Conservation (phyloP, 2,888 invertebrate genomes). For the Pimpla rufipes region DNA sequence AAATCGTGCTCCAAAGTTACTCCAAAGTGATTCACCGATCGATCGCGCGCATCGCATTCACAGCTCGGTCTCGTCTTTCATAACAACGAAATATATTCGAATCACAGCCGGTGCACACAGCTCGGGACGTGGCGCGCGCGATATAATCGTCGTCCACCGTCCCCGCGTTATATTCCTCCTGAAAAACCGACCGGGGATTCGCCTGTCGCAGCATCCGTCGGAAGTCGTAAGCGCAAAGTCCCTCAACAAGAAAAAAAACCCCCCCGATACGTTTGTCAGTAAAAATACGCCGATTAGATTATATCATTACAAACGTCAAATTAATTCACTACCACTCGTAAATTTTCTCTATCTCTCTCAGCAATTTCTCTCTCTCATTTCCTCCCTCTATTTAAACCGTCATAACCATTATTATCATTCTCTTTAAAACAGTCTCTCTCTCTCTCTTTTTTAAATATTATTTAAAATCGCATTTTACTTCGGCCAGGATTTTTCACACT, state of each 20-base stretch:
- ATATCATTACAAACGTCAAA: no score
- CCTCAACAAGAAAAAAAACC: constrained; percentile 1
- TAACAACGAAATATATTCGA: constrained; percentile 33
- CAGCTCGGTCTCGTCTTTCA: constrained; percentile 23
- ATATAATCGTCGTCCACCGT: constrained; percentile 16
- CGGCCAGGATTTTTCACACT: not conserved
- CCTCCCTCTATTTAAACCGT: not conserved
- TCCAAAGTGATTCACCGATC: not conserved
- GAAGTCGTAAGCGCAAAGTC: not conserved
- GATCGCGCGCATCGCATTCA: constrained; percentile 20
- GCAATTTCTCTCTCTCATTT: constrained; percentile 5
- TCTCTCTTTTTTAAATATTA: no score
- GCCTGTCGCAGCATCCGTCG: constrained; percentile 29
- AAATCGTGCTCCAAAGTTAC: not conserved
- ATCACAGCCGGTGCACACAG: constrained; percentile 32
- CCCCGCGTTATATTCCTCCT: not conserved
- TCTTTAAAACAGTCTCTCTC: constrained; percentile 4
- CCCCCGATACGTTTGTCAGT: not conserved
- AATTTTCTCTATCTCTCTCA: constrained; percentile 12
- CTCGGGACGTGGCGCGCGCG: not conserved
- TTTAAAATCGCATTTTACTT: constrained; percentile 4
- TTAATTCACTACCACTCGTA: no score
- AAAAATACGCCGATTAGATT: constrained; percentile 2
- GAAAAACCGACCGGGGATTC: not conserved
- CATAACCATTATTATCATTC: not conserved